Conservation (phyloP, 2,113 vertebrate genomes). For the Leucopsar rothschildi region DNA sequence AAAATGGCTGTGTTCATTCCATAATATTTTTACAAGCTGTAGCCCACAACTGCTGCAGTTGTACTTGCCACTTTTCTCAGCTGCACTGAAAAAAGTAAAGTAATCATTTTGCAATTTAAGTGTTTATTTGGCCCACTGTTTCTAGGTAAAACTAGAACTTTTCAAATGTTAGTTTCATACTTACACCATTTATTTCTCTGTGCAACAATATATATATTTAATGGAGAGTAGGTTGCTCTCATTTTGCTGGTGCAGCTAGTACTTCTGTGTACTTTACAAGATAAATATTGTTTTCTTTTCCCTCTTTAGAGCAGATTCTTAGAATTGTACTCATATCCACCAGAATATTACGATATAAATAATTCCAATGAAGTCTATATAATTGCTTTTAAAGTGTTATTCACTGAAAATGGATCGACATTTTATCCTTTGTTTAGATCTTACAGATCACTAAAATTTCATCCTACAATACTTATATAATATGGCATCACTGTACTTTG, state of each 20-base stretch:
- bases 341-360: background rate
- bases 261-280: background rate
- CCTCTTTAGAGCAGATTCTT: background rate
- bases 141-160: background rate
- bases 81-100: background rate
- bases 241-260: background rate
- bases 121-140: background rate
- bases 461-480: background rate
- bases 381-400: background rate
- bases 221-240: background rate
- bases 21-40: background rate
- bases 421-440: background rate
- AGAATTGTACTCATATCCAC: background rate
- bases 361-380: background rate
- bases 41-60: background rate
- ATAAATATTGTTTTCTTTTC: background rate
- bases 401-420: background rate
- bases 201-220: background rate
- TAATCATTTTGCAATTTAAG: background rate
- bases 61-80: background rate
- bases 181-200: background rate
- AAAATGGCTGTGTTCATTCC: slow-evolving; percentile 1
- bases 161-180: background rate
- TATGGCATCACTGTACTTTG: background rate
- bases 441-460: background rate